Conservation (phyloP, 1,140 invertebrate species). For the Brachionus sp. region DNA sequence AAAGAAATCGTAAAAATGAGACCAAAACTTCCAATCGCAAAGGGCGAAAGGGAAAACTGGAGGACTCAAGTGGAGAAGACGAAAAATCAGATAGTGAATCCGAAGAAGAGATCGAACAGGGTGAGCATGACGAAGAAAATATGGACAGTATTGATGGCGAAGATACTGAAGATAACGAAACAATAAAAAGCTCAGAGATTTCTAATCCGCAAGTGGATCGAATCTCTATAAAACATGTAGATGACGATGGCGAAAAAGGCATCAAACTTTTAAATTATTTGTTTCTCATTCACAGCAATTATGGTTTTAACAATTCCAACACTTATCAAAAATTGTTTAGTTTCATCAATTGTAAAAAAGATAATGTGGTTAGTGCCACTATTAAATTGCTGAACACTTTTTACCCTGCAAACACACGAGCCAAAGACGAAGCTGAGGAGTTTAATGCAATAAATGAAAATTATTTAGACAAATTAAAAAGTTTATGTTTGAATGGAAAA, state of each 20-base stretch:
- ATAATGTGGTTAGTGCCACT: conserved; percentile 5
- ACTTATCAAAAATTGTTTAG: conserved; percentile 26
- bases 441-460: conserved; percentile 53
- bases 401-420: neutral
- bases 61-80: conserved; percentile 51
- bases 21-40: conserved; percentile 52
- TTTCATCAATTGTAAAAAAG: conserved; percentile 14
- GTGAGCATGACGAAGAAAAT: conserved; percentile 47
- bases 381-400: conserved; percentile 2
- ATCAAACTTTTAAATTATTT: conserved; percentile 17
- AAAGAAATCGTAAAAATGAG: conserved; percentile 50
- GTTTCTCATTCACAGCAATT: conserved; percentile 16
- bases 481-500: conserved; percentile 78
- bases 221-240: neutral
- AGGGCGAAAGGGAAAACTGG: neutral
- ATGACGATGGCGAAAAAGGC: conserved; percentile 40
- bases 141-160: conserved; percentile 36
- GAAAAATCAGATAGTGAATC: conserved; percentile 49
- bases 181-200: neutral
- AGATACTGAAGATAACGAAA: conserved; percentile 25
- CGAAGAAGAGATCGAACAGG: conserved; percentile 54
- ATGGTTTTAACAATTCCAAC: neutral
- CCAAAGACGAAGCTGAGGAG: conserved; percentile 63
- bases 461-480: conserved; percentile 77
- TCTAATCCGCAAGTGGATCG: neutral